Conservation (phyloP, 2,113 vertebrate genomes). For the Poeciliopsis occidentalis region DNA sequence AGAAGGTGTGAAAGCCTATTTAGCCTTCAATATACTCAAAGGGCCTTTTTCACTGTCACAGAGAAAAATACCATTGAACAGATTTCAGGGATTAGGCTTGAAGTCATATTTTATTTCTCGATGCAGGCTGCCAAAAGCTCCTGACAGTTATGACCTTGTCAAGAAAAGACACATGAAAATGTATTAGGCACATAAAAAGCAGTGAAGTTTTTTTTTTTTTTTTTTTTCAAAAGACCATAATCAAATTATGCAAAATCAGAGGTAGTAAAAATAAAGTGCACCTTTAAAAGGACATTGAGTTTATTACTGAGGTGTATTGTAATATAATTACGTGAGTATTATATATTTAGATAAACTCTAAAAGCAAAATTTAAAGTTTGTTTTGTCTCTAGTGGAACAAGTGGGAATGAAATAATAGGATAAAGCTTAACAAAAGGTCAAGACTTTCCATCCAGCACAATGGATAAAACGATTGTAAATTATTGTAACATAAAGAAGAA, state of each 20-base stretch:
- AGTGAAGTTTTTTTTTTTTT: background rate
- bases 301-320: no score
- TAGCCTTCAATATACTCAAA: constrained; percentile 30
- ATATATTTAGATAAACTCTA: no score
- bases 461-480: no score
- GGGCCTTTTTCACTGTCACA: constrained; percentile 24
- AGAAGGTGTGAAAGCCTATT: constrained; percentile 44
- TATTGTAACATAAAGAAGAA: background rate
- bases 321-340: no score
- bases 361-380: no score
- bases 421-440: no score
- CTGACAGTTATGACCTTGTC: constrained; percentile 29
- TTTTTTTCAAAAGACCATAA: background rate
- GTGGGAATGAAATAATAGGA: no score
- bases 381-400: no score
- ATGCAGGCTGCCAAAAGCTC: constrained; percentile 1
- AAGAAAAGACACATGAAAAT: constrained; percentile 5
- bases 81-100: constrained; percentile 42
- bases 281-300: no score
- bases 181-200: background rate
- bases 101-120: constrained; percentile 35
- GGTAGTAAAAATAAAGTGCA: background rate
- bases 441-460: no score
- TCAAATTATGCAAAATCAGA: background rate
- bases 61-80: constrained; percentile 39